Evolutionary conservation across 2,888 invertebrate species (phyloP).

Genomic region (Ernsta delagoae): DNA sequence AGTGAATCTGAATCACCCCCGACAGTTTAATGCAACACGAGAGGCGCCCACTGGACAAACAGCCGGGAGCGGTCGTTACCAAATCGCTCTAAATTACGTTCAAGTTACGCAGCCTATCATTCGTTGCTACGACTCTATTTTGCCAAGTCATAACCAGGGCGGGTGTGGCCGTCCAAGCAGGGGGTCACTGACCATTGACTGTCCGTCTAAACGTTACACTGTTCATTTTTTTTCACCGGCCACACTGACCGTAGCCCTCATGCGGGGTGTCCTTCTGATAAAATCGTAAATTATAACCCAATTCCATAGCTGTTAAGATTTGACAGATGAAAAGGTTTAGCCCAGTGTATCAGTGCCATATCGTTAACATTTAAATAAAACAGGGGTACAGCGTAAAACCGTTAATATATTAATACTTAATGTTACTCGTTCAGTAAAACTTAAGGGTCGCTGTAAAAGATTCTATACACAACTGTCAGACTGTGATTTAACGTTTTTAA

Average conservation of each 20-base stretch:
- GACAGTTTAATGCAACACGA: slow-evolving; percentile 48
- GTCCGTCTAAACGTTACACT: slow-evolving; percentile 65
- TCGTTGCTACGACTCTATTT: slow-evolving; percentile 83
- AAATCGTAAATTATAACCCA: slow-evolving; percentile 85
- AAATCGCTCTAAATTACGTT: slow-evolving; percentile 75
- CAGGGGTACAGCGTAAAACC: slow-evolving; percentile 68
- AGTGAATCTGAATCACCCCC: slow-evolving; percentile 75
- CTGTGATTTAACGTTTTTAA: slow-evolving; percentile 23
- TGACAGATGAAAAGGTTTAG: slow-evolving; percentile 84
- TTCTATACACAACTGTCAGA: slow-evolving; percentile 7
- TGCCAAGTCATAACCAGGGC: slow-evolving; percentile 78
- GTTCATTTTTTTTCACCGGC: slow-evolving; percentile 71
- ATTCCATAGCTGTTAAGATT: slow-evolving; percentile 80
- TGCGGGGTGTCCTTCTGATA: slow-evolving; percentile 77
- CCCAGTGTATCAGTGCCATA: slow-evolving; percentile 67
- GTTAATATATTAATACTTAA: slow-evolving; percentile 72
- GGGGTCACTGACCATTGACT: slow-evolving; percentile 66
- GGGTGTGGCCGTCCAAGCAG: slow-evolving; percentile 67
- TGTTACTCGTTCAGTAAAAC: slow-evolving; percentile 46
- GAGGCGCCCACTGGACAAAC: slow-evolving; percentile 67
- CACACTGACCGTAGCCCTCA: slow-evolving; percentile 79
- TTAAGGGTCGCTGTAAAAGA: slow-evolving; percentile 16
- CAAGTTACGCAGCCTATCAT: slow-evolving; percentile 78
- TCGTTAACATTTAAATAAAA: slow-evolving; percentile 79
- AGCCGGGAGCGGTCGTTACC: slow-evolving; percentile 56